Evolutionary conservation across 64 coral and sea anemone genomes (phyloP), one percentile per base, ranked within the genome.

Genomic region (Montipora efflorescens): DNA sequence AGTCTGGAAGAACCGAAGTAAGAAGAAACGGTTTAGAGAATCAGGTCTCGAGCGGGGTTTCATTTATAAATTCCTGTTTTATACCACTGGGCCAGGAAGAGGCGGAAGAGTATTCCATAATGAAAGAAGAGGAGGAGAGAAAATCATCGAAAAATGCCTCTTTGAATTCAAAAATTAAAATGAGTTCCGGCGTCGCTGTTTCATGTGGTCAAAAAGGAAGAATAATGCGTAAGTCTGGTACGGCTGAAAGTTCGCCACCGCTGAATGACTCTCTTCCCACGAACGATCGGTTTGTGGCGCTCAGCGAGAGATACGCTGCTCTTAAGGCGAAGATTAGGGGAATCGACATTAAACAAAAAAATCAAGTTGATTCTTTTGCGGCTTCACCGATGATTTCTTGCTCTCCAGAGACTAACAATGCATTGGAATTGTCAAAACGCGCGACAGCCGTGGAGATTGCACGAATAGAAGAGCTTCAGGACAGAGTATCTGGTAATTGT

Each of bases 281-380:
- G 1, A 82, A 93, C 5, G 28, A 93, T 21, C 76, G 92, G 48
- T 93, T 93, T 93, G 92, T 73, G 13, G 92, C 92, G 5, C 83
- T 93, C 7, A 93, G 92, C 52, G 92, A 93, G 62, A 85, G 92
- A 62, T 93, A 88, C 61, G 75, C 71, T 28, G 46, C 83, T 28
- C 52, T 93, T 1, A 93, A 79, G 76, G 57, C 84, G 18, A 89
- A 89, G 51, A 57, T 89, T 18, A 69, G 43, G 36, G 72, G 87
- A 58, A 89, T 8, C 28, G 73, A 79, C 20, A 7, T 4, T 4
- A 89, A 61, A 23, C 72, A 89, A 22, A 89, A 47, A 28, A 66
- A 16, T 61, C 72, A 76, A 89, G 21, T 45, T n/a, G 8, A 0
- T 21, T 68, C 16, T 0, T 46, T 57, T 62, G 16, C 15, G 1